Base-by-base conservation (phyloP, 2,113 vertebrate genomes). In the Anguilla japonica region DNA sequence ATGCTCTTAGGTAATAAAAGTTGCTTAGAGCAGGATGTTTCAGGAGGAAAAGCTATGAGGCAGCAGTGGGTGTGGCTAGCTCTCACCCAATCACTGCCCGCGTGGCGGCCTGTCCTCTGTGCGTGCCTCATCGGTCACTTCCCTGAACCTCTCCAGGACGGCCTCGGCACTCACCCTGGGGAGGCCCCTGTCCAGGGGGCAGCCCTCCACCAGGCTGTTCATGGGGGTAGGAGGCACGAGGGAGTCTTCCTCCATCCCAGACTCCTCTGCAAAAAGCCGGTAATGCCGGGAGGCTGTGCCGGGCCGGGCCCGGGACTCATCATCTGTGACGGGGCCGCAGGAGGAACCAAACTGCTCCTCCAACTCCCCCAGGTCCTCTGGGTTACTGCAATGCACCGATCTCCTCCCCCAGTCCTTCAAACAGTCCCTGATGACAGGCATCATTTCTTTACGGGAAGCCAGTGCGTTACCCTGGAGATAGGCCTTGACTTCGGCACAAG, bases 141-240 rank as follows among this genome's bases (percentile, higher is more conserved):
- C 90, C 91, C 90, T 96, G 91, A 98, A 96, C 83, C 96, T 94
- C 87, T 97, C 97, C 46, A 97, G 94, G 88, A 98, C 91, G 0
- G 94, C 96, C 81, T 96, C 96, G 0, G 95, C 93, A 0, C 95
- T 97, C 87, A 98, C 91, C 7, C 91, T 93, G 0, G 97, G 98
- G 84, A 97, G 95, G 0, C 97, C 96, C 29, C 89, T 94, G 0
- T 98, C 97, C 60, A 99, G 95, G 0, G 98, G 98, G 83, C 98
- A 97, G 16, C 98, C 98, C 0, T 99, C 98, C 83, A 98, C 98
- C 92, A 99, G 95, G 90, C 98, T 99, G 96, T 99, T 99, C 96
- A 98, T 96, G 0, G 98, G 98, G 0, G 98, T 98, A 0, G 98
- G 98, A 0, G 98, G 98, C 0, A 96, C 91, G 0, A 43, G 89